Percentiles rank a stretch among this genome's conserved stretches.
These are phyloP conservation scores for Ctenodactylus gundi DNA, from an alignment of 2,113 vertebrate species.

Conservation along the genomic window DNA sequence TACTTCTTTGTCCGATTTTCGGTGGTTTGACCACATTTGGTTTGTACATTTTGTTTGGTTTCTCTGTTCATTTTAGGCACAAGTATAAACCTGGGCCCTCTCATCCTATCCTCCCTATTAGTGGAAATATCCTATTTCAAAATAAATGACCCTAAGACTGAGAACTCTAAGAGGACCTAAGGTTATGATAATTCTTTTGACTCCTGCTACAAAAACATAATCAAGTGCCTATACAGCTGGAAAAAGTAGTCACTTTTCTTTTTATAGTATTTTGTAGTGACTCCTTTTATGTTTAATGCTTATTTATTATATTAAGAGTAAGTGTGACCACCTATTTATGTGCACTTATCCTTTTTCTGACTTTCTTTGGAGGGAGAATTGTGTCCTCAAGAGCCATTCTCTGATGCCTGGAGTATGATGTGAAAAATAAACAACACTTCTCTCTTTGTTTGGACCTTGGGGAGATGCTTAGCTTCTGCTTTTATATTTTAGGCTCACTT, in stretches of 20 bases:
- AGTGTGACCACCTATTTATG: not conserved
- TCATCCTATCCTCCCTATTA: not conserved
- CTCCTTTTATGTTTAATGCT: slow-evolving; percentile 1
- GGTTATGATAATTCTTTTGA: not conserved
- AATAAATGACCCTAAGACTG: not conserved
- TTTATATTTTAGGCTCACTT: not conserved
- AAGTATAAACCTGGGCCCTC: not conserved
- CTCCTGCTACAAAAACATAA: not conserved
- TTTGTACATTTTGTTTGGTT: not conserved
- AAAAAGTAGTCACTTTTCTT: not conserved
- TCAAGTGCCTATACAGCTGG: not conserved
- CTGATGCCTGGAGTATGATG: not conserved
- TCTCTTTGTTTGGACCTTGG: slow-evolving; percentile 13
- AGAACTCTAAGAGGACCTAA: not conserved
- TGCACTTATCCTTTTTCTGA: not conserved
- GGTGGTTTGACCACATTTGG: not conserved
- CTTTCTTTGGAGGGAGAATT: not conserved
- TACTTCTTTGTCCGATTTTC: slow-evolving; percentile 8
- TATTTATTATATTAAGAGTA: not conserved
- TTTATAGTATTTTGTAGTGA: not conserved
- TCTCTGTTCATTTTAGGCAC: not conserved
- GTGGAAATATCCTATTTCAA: slow-evolving; percentile 46
- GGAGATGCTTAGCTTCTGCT: not conserved
- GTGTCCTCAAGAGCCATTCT: not conserved
- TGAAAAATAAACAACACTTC: not conserved